phyloP scores from a whole-genome alignment of 2,888 invertebrate species.

The Epiblema foenella region DNA sequence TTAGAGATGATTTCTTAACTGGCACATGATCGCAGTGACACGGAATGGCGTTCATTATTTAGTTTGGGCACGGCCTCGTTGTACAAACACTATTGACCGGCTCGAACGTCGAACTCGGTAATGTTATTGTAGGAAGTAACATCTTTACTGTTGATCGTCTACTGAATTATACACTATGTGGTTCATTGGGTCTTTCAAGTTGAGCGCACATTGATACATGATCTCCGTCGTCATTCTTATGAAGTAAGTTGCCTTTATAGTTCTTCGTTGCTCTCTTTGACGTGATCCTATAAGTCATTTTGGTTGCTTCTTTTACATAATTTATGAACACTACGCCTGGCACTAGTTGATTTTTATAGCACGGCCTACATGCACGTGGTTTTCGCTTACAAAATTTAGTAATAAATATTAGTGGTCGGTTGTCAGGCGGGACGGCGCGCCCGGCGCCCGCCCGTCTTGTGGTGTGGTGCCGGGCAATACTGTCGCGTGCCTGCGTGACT shows the following conservation, averaged over 20 bases:
- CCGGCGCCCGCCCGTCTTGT: conserved; percentile 36
- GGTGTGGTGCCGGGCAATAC: conserved; percentile 27
- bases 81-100: conserved; percentile 31
- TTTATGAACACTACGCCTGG: conserved; percentile 4
- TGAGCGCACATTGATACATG: not conserved
- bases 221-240: not conserved
- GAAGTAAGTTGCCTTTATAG: not conserved
- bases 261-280: not conserved
- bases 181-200: not conserved
- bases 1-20: not conserved
- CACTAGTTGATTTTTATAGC: not conserved
- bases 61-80: conserved; percentile 13
- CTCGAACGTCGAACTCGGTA: not conserved
- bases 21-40: conserved; percentile 1
- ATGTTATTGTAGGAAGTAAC: conserved; percentile 28
- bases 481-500: conserved; percentile 43
- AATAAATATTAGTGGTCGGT: not conserved
- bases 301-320: not conserved
- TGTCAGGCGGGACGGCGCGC: conserved; percentile 32
- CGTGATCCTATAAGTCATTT: not conserved
- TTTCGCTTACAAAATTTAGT: too few species aligned
- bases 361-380: not conserved
- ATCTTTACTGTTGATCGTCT: conserved; percentile 7
- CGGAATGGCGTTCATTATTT: conserved; percentile 16
- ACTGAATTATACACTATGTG: conserved; percentile 19